phyloP scores from a whole-genome alignment of 1,140 invertebrate species.

The Epicauta chinensis region DNA sequence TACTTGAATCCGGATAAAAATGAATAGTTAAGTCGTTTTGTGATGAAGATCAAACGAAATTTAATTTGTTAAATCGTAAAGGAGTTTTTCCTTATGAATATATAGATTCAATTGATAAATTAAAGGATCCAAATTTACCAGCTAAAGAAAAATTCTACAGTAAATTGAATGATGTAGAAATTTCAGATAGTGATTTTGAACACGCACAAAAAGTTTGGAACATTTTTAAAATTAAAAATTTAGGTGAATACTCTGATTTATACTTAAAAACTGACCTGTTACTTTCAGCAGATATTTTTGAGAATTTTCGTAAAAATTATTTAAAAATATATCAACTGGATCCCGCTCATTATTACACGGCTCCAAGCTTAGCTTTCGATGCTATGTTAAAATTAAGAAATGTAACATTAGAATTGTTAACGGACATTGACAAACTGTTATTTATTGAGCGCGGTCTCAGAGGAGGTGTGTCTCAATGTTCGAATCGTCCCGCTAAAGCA shows the following conservation, averaged over 20 bases:
- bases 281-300: slow-evolving; percentile 39
- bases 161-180: slow-evolving; percentile 27
- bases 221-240: slow-evolving; percentile 38
- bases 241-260: slow-evolving; percentile 43
- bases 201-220: slow-evolving; percentile 44
- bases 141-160: slow-evolving; percentile 37
- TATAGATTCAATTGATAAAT: slow-evolving; percentile 30
- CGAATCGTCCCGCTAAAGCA: slow-evolving; percentile 16
- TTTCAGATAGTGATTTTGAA: slow-evolving; percentile 38
- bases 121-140: slow-evolving; percentile 33
- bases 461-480: slow-evolving; percentile 23
- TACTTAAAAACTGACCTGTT: slow-evolving; percentile 43
- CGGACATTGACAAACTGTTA: slow-evolving; percentile 32
- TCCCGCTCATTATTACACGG: slow-evolving; percentile 10
- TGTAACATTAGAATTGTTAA: slow-evolving; percentile 33
- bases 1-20: slow-evolving; percentile 1
- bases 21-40: not conserved
- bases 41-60: slow-evolving; percentile 18
- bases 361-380: slow-evolving; percentile 2
- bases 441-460: slow-evolving; percentile 32
- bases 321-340: slow-evolving; percentile 3
- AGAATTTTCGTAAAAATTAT: slow-evolving; percentile 7
- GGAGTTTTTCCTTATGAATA: slow-evolving; percentile 38
- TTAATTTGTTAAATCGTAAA: slow-evolving; percentile 32
- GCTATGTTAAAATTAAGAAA: slow-evolving; percentile 3